Evolutionary conservation across 2,888 invertebrate genomes (phyloP), one percentile per base, ranked within the genome.

Genomic region (Gonocerus acuteangulatus): DNA sequence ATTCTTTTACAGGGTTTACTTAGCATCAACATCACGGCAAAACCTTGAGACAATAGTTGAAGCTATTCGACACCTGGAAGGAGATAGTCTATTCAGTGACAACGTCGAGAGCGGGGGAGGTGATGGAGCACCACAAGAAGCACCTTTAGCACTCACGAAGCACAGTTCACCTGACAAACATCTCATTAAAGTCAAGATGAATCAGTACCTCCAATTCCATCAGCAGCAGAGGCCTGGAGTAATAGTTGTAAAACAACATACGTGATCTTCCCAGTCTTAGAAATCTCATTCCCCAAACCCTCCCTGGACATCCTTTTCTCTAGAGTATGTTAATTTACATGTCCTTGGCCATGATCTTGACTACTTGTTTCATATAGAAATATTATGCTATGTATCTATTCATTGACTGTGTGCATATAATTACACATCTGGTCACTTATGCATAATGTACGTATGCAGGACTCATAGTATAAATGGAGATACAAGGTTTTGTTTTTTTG

Each of bases 41-140:
- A 96, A 95, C 75, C 80, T 99, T 70, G 95, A 97, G 76, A 96
- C 96, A 13, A 96, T 99, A 68, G 95, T 97, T 39, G 96, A 97
- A 75, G 99, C 99, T 60, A 97, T 99, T 71, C 85, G 95, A 39
- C 96, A 97, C 74, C 78, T 99, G 68, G 97, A 99, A 74, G 96
- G 96, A 42, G 95, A 95, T 74, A 92, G 93, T 74, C 78, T 94
- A 72, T 94, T 95, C 76, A 58, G 36, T 13, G 63, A 61, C 23
- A 58, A 57, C 11, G 60, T 60, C 27, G 64, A 61, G 21, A 56
- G 44, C 16, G 49, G 39, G 18, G 18, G 15, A n/a, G 61, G 49
- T 1, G 62, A 58, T 16, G 54, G 60, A 11, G 51, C 64, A 34
- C 62, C 68, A 6, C 71, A 71, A 64, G 76, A 77, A 61, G 73